Conservation (phyloP, 64 coral and sea anemone species). For the Cladopsammia gracilis region DNA sequence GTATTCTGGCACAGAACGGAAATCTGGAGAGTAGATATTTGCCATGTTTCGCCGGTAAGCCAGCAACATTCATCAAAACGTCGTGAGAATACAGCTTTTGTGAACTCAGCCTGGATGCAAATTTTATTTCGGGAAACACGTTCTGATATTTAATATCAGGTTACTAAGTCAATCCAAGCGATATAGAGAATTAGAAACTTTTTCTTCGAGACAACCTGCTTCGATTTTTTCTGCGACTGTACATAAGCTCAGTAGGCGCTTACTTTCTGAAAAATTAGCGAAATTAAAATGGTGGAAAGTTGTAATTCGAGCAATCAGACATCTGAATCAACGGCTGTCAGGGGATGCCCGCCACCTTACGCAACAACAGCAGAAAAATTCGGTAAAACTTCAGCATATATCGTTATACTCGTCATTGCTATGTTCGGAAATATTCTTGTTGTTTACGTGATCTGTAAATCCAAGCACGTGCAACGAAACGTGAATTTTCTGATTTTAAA, state of each 20-base stretch:
- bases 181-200: neutral
- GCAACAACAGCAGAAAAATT: neutral
- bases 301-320: conserved; percentile 27
- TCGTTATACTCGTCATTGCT: conserved; percentile 8
- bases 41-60: neutral
- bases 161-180: neutral
- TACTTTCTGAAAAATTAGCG: too few species aligned
- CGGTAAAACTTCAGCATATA: neutral
- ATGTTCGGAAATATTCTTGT: conserved; percentile 18
- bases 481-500: conserved; percentile 51
- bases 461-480: conserved; percentile 24
- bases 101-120: neutral
- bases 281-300: neutral
- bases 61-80: neutral
- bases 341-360: neutral
- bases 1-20: neutral
- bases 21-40: conserved; percentile 3
- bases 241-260: too few species aligned
- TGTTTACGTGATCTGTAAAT: conserved; percentile 4
- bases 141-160: neutral
- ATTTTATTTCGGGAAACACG: neutral
- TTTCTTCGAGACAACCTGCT: too few species aligned
- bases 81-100: neutral
- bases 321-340: neutral
- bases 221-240: too few species aligned